Conservation (phyloP, 2,113 vertebrate genomes). For the Thunnus maccoyii region DNA sequence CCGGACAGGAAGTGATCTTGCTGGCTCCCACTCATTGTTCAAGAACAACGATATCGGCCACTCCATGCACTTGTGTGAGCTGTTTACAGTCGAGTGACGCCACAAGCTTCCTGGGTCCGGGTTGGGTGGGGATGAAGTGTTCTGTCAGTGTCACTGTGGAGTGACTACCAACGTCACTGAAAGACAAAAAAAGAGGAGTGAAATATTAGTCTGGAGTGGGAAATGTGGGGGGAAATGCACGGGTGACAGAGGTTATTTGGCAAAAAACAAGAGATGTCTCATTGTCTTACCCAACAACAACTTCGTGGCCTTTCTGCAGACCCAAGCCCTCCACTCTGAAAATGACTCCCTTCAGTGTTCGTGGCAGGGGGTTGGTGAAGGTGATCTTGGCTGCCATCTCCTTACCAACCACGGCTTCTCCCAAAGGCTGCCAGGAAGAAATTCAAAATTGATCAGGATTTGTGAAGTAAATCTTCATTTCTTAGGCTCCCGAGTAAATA, state of each 20-base stretch:
- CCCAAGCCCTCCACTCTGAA: conserved; percentile 92
- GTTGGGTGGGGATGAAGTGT: conserved; percentile 87
- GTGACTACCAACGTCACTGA: conserved; percentile 87
- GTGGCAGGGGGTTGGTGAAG: conserved; percentile 90
- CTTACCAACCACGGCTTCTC: conserved; percentile 88
- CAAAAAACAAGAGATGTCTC: not conserved
- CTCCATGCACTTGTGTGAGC: conserved; percentile 91
- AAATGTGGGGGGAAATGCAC: not conserved
- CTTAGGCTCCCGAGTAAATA: no score
- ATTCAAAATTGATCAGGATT: conserved; percentile 3
- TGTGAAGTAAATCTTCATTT: not conserved
- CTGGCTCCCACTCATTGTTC: conserved; percentile 59
- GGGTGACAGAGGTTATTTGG: not conserved
- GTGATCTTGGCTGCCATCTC: conserved; percentile 89
- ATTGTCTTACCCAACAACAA: conserved; percentile 88
- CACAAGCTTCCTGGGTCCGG: conserved; percentile 89
- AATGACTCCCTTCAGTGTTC: conserved; percentile 83
- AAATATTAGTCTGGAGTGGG: conserved; percentile 4
- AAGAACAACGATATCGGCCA: conserved; percentile 84
- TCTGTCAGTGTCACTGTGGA: conserved; percentile 88
- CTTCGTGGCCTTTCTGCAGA: conserved; percentile 88
- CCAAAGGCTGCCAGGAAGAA: conserved; percentile 82
- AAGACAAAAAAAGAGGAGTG: not conserved
- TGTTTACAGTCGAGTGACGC: conserved; percentile 90
- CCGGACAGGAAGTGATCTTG: not conserved